These are phyloP conservation scores for Eupithecia subumbrata DNA, from an alignment of 2,888 invertebrate species.

Conservation along the genomic window DNA sequence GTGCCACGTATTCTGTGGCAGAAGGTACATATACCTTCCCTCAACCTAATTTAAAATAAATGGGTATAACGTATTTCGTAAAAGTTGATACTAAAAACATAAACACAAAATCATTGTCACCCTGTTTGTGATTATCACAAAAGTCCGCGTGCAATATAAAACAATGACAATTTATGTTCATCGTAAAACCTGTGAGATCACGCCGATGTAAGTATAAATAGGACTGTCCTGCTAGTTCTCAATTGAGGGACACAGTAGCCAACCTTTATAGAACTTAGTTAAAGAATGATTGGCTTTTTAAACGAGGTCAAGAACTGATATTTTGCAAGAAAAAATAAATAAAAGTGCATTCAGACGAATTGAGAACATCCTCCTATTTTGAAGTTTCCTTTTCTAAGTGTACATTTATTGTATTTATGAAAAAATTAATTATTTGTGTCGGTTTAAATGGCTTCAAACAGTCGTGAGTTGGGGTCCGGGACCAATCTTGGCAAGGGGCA, in stretches of 20 bases:
- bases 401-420: too few species aligned
- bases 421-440: too few species aligned
- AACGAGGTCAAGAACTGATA: background rate
- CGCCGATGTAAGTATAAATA: conserved; percentile 50
- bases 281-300: background rate
- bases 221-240: conserved; percentile 45
- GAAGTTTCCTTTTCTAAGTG: too few species aligned
- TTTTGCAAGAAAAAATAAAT: too few species aligned
- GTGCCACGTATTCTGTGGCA: background rate
- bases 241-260: conserved; percentile 33
- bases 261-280: background rate
- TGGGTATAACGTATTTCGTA: background rate
- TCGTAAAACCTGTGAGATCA: conserved; percentile 47
- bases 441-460: background rate
- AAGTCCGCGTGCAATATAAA: conserved; percentile 42
- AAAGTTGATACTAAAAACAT: background rate
- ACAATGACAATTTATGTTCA: conserved; percentile 40
- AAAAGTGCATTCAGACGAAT: too few species aligned
- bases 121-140: conserved; percentile 45
- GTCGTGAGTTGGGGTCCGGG: background rate
- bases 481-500: background rate
- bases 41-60: background rate
- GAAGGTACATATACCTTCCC: background rate
- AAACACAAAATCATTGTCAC: conserved; percentile 33
- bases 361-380: too few species aligned